Evolutionary conservation across 2,888 invertebrate genomes (phyloP).

Genomic region (Aphelenchoides bicaudatus): DNA sequence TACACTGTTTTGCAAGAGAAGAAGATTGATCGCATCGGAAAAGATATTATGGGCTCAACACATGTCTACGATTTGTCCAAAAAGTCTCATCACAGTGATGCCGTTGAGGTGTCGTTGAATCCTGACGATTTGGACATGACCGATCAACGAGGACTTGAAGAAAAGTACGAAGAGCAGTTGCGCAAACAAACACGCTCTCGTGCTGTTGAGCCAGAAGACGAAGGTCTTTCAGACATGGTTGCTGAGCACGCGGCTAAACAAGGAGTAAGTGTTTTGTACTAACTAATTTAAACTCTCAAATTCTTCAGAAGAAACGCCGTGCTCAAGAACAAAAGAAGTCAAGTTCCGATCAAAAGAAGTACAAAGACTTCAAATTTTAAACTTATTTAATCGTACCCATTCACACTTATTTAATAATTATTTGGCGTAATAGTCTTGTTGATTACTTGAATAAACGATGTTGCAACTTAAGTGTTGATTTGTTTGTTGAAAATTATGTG

Average conservation of each 20-base stretch:
- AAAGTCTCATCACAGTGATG: conserved; percentile 53
- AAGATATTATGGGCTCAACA: conserved; percentile 81
- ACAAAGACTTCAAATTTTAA: conserved; percentile 60
- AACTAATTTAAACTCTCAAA: background rate
- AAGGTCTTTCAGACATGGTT: conserved; percentile 96
- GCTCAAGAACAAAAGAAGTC: conserved; percentile 58
- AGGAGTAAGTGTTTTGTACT: conserved; percentile 68
- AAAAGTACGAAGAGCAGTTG: conserved; percentile 89
- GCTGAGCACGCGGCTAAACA: conserved; percentile 95
- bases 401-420: too few species aligned
- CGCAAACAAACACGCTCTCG: conserved; percentile 73
- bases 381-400: conserved; percentile 4
- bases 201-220: conserved; percentile 66
- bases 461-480: too few species aligned
- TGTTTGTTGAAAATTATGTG: too few species aligned
- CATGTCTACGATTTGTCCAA: conserved; percentile 89
- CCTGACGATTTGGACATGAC: conserved; percentile 69
- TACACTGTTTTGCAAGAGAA: conserved; percentile 94
- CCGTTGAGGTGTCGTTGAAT: conserved; percentile 87
- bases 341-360: conserved; percentile 45
- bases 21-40: conserved; percentile 75
- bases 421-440: too few species aligned
- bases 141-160: conserved; percentile 79
- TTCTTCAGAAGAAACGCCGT: conserved; percentile 58
- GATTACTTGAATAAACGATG: too few species aligned